A percentile compares a stretch with the other conserved stretches of the same genome.
Conservation (phyloP, 1,140 invertebrate species). For the Dinothrombium tinctorium region DNA sequence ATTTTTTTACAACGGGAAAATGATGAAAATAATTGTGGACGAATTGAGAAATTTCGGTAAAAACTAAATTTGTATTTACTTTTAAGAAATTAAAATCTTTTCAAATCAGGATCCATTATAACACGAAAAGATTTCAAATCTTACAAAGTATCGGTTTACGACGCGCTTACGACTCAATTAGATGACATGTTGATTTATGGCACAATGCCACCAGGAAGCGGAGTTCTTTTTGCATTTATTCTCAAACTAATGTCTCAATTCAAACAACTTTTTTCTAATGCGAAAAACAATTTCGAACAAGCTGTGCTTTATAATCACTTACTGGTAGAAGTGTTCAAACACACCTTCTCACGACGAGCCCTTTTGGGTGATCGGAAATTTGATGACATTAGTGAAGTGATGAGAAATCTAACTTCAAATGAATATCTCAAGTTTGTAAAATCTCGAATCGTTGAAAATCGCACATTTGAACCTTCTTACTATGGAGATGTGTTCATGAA, state of each 20-base stretch:
- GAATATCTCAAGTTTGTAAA: constrained; percentile 36
- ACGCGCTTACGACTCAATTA: constrained; percentile 30
- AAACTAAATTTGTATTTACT: constrained; percentile 17
- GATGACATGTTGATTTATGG: constrained; percentile 33
- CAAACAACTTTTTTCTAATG: background rate
- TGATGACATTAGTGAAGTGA: constrained; percentile 36
- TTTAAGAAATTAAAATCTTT: too few species aligned
- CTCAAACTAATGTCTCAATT: constrained; percentile 54
- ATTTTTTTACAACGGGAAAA: constrained; percentile 19
- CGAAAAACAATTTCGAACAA: constrained; percentile 8
- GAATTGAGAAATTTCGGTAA: constrained; percentile 18
- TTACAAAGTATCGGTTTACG: constrained; percentile 36
- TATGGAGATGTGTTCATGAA: constrained; percentile 26
- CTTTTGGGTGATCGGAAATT: constrained; percentile 56
- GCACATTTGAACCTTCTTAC: constrained; percentile 35
- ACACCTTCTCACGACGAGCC: constrained; percentile 58
- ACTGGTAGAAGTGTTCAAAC: constrained; percentile 74
- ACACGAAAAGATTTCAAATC: constrained; percentile 24
- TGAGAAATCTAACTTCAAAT: constrained; percentile 33
- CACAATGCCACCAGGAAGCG: constrained; percentile 45
- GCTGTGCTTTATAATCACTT: constrained; percentile 46
- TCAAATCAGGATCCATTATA: too few species aligned
- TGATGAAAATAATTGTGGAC: constrained; percentile 14
- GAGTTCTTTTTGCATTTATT: constrained; percentile 49
- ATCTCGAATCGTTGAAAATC: constrained; percentile 36